Base-by-base conservation (phyloP, 2,888 invertebrate genomes). In the Ptilodon capucinus region DNA sequence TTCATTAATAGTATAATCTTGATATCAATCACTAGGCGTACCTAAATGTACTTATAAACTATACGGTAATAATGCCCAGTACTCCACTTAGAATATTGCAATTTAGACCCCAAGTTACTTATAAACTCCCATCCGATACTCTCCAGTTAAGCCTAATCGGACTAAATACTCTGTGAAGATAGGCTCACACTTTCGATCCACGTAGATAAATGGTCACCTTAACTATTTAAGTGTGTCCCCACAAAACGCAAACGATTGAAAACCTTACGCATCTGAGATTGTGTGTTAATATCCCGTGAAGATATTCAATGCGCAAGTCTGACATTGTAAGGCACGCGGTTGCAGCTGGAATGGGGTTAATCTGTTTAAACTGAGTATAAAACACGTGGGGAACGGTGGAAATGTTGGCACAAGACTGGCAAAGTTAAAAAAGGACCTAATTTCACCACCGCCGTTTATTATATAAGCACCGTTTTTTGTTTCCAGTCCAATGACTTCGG, bases 181-280 rank as follows among this genome's bases (percentile, higher is more conserved):
- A 70, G 57, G 63, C 58, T 59, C 63, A 47, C 56, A 63, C 60
- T 72, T 72, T 60, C 68, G 54, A 69, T 71, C 65, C 64, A 62
- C 65, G 55, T 60, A 69, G 73, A 72, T 62, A 62, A 64, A 74
- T 71, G 60, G 68, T 60, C 58, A 60, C 68, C 63, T 71, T 51
- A 62, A 66, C 64, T 71, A 67, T 68, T 72, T 61, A 74, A 62
- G 60, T 54, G 60, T 55, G 56, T 53, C 49, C 50, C 50, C 30
- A 46, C 46, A 32, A 23, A n/a, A 11, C 19, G 11, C n/a, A 49
- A 3, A 11, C 42, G 18, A 64, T 50, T 58, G 6, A 36, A 23
- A 19, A 14, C 52, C 39, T 48, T 72, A 43, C 18, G 8, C 4
- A 11, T 18, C 17, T 39, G 7, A 14, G n/a, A 6, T 6, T 51